These are phyloP conservation scores for Hypothenemus hampei DNA, from an alignment of 1,140 invertebrate species.

Conservation along the genomic window DNA sequence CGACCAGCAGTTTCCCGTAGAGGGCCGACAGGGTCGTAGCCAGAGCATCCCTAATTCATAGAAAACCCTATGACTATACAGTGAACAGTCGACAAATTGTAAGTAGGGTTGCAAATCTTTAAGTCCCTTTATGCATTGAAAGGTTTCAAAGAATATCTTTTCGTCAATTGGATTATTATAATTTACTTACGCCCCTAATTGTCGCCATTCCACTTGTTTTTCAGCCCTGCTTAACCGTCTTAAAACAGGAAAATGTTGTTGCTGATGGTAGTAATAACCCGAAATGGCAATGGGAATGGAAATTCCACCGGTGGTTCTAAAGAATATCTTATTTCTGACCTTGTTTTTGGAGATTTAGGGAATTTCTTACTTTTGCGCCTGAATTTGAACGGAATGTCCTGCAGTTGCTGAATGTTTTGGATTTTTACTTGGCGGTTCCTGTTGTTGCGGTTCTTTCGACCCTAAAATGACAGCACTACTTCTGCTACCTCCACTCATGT, in stretches of 20 bases:
- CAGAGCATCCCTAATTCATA: conserved; percentile 72
- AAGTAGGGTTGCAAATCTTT: too few species aligned
- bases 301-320: not conserved
- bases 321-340: not conserved
- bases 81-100: too few species aligned
- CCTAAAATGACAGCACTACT: conserved; percentile 44
- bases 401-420: too few species aligned
- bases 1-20: conserved; percentile 89
- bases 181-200: conserved; percentile 50
- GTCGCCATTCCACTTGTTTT: conserved; percentile 48
- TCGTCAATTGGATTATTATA: too few species aligned
- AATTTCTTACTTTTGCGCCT: conserved; percentile 20
- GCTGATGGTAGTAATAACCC: conserved; percentile 30
- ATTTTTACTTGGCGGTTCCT: too few species aligned
- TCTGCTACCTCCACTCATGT: conserved; percentile 53
- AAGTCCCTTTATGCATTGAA: too few species aligned
- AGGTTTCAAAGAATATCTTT: too few species aligned
- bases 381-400: conserved; percentile 25
- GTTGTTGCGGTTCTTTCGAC: too few species aligned
- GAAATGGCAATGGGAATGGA: not conserved
- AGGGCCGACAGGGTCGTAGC: conserved; percentile 84
- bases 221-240: conserved; percentile 48
- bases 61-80: too few species aligned
- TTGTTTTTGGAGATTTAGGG: not conserved
- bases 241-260: conserved; percentile 35